These are phyloP conservation scores for Theonella swinhoei DNA, from an alignment of 37 sponge, comb jelly and placozoan species.

Conservation along the genomic window DNA sequence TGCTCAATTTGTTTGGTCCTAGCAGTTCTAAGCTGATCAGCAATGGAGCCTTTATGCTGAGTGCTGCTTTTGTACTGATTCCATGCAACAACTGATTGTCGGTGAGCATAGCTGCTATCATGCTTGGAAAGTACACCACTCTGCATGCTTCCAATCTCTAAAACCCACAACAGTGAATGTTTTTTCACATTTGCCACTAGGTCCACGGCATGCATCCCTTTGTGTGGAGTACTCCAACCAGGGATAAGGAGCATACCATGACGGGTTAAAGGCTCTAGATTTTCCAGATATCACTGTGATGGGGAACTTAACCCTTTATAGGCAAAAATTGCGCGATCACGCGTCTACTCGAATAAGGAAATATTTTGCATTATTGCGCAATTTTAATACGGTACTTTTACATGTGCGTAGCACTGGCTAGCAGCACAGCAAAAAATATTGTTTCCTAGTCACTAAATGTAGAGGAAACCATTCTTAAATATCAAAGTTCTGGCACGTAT, in stretches of 20 bases:
- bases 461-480: too few species aligned
- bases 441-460: too few species aligned
- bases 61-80: conserved; percentile 20
- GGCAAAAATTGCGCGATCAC: too few species aligned
- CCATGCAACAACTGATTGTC: conserved; percentile 39
- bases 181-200: conserved; percentile 22
- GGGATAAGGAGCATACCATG: conserved; percentile 40
- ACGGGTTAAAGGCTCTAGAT: conserved; percentile 52
- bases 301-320: conserved; percentile 55
- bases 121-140: conserved; percentile 32
- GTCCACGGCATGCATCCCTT: conserved; percentile 49
- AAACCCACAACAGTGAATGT: conserved; percentile 31
- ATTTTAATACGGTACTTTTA: too few species aligned
- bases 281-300: conserved; percentile 48
- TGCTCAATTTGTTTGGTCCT: conserved; percentile 19
- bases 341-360: too few species aligned
- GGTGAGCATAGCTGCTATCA: conserved; percentile 25
- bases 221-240: conserved; percentile 66
- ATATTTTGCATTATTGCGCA: too few species aligned
- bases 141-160: conserved; percentile 60
- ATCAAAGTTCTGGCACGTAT: too few species aligned
- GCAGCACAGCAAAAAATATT: too few species aligned
- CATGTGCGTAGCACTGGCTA: too few species aligned
- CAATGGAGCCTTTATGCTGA: conserved; percentile 35
- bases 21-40: conserved; percentile 27